Conservation (phyloP, 92 coral and sea anemone genomes). For the Epizoanthus stellaris region DNA sequence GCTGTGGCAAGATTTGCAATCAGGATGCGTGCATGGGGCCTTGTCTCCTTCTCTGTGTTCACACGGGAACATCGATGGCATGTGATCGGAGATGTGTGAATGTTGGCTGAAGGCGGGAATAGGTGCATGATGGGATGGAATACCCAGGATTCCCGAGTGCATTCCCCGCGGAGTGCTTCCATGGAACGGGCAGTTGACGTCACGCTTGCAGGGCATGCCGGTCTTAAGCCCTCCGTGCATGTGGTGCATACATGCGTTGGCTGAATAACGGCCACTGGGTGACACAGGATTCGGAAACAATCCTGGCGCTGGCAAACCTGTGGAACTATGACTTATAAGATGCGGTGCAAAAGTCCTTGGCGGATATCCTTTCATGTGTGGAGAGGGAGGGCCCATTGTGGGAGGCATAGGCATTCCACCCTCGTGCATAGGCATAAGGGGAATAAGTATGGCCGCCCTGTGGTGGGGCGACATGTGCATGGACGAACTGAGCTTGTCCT, state of each 20-base stretch:
- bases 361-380: slow-evolving; percentile 85
- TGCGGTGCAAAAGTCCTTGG: slow-evolving; percentile 97
- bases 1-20: slow-evolving; percentile 67
- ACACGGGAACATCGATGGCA: slow-evolving; percentile 76
- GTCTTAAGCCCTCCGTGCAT: slow-evolving; percentile 81
- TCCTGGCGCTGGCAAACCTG: slow-evolving; percentile 70
- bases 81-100: slow-evolving; percentile 66
- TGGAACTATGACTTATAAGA: slow-evolving; percentile 84
- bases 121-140: slow-evolving; percentile 44
- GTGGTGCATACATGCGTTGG: slow-evolving; percentile 80
- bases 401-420: slow-evolving; percentile 82
- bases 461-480: slow-evolving; percentile 86
- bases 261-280: slow-evolving; percentile 73
- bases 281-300: slow-evolving; percentile 73
- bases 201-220: slow-evolving; percentile 86
- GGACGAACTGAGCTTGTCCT: slow-evolving; percentile 75
- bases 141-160: slow-evolving; percentile 73
- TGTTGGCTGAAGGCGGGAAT: slow-evolving; percentile 73
- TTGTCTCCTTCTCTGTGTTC: slow-evolving; percentile 77
- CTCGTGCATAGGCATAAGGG: slow-evolving; percentile 92
- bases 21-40: slow-evolving; percentile 62
- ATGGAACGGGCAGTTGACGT: slow-evolving; percentile 96
- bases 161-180: slow-evolving; percentile 85
- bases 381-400: slow-evolving; percentile 80
- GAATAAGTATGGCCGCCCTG: slow-evolving; percentile 89